Evolutionary conservation across 2,113 vertebrate genomes (phyloP).

Genomic region (Amphilophus citrinellus): DNA sequence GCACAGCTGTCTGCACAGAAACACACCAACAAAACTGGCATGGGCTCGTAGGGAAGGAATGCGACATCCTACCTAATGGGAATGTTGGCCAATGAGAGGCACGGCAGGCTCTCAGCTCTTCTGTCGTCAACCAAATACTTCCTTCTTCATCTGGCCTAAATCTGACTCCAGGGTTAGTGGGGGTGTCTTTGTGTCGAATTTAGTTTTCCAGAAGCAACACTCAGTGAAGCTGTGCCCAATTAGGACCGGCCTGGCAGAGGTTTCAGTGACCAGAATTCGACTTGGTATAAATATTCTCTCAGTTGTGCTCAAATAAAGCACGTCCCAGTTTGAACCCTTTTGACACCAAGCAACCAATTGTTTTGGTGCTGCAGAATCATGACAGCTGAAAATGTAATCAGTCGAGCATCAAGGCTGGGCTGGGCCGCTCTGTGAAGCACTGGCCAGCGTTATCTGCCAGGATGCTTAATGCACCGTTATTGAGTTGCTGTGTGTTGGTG

Average conservation of each 20-base stretch:
- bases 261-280: conserved; percentile 51
- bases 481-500: conserved; percentile 14
- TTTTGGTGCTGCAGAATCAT: conserved; percentile 67
- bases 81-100: conserved; percentile 37
- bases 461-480: conserved; percentile 32
- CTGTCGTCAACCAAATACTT: conserved; percentile 38
- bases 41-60: conserved; percentile 42
- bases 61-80: conserved; percentile 32
- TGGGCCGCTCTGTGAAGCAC: conserved; percentile 43
- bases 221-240: conserved; percentile 44
- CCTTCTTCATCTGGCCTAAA: conserved; percentile 50
- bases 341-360: conserved; percentile 52
- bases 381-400: conserved; percentile 70
- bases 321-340: conserved; percentile 61
- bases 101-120: conserved; percentile 6
- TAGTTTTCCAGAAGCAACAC: conserved; percentile 45
- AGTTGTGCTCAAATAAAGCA: conserved; percentile 61
- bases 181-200: conserved; percentile 50
- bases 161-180: conserved; percentile 42
- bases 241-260: conserved; percentile 54
- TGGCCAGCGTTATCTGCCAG: conserved; percentile 22
- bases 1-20: conserved; percentile 68
- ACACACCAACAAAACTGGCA: conserved; percentile 29
- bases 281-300: conserved; percentile 71
- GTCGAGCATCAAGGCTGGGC: conserved; percentile 58